Base-by-base conservation (phyloP, 2,888 invertebrate species). In the Eupithecia exiguata region DNA sequence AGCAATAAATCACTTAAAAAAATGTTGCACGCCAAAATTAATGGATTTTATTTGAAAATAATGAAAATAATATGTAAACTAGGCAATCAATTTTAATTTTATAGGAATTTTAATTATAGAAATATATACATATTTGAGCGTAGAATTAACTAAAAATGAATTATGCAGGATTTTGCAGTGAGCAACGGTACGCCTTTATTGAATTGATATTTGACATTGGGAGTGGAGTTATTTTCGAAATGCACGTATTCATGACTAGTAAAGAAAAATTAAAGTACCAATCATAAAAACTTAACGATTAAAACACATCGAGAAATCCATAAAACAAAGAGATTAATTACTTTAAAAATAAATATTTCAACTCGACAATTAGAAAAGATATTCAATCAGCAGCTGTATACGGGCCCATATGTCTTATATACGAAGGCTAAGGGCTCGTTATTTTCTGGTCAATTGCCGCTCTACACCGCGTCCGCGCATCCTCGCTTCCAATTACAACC, bases 381-480 rank as follows among this genome's bases (percentile, higher is more conserved):
- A 84, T 84, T 84, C 87, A 84, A 66, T 82, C 91, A 82, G 92
- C 93, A 92, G 92, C 91, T 92, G 91, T 89, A 90, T 84, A 90
- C 89, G 89, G 89, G 84, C 84, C 84, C 87, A 89, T 89, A 87
- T 90, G 90, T 84, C 80, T 83, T 81, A 87, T 85, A 85, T 86
- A 84, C 82, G 79, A 83, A 84, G 87, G 83, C 87, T 69, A 83
- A 90, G 87, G 87, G 92, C 94, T 94, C 91, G 94, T 94, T 94
- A 94, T 94, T 94, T 94, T 94, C 94, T 94, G 94, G 94, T 94
- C 94, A 92, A 94, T 93, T 93, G 94, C 93, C 89, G 91, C 90
- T 93, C 92, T 94, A 93, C 89, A 58, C 58, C 87, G 93, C 93
- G 94, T 88, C 91, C 90, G 93, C 93, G 94, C 94, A 94, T 94